These are phyloP conservation scores for Alaudala cheleensis DNA, from an alignment of 2,113 vertebrate species.

Conservation along the genomic window DNA sequence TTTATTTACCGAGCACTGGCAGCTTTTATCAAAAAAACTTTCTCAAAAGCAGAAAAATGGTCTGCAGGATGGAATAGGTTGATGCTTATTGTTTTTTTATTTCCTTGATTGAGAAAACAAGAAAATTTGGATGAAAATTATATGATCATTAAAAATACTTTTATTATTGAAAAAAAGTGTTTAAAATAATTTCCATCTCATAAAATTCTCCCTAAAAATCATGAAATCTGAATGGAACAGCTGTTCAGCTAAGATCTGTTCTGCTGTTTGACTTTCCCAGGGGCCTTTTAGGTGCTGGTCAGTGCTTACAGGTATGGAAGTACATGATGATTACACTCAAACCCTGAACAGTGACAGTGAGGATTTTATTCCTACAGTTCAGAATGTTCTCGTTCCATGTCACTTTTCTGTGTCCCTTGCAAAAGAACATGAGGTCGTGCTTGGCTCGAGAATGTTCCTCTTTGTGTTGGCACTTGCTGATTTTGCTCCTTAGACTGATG, in stretches of 20 bases:
- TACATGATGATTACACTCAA: neutral
- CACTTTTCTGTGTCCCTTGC: neutral
- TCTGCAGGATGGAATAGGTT: neutral
- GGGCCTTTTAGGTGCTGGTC: neutral
- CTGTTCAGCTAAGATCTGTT: neutral
- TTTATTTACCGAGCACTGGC: neutral
- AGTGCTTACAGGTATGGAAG: neutral
- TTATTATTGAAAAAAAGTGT: neutral
- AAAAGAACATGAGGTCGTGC: neutral
- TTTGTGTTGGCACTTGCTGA: slow-evolving; percentile 38
- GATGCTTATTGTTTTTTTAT: neutral
- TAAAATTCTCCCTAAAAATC: neutral
- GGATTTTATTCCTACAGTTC: neutral
- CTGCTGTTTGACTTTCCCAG: neutral
- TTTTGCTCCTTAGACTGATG: slow-evolving; percentile 2
- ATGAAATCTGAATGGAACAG: neutral
- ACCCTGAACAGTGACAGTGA: neutral
- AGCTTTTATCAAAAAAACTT: neutral
- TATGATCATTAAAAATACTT: neutral
- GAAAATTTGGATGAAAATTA: neutral
- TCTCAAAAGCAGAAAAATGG: neutral
- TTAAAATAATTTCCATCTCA: neutral
- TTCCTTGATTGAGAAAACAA: neutral
- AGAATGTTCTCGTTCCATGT: neutral
- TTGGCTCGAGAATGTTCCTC: slow-evolving; percentile 18